phyloP scores from a whole-genome alignment of 2,888 invertebrate species.

The Cyclophora punctaria region DNA sequence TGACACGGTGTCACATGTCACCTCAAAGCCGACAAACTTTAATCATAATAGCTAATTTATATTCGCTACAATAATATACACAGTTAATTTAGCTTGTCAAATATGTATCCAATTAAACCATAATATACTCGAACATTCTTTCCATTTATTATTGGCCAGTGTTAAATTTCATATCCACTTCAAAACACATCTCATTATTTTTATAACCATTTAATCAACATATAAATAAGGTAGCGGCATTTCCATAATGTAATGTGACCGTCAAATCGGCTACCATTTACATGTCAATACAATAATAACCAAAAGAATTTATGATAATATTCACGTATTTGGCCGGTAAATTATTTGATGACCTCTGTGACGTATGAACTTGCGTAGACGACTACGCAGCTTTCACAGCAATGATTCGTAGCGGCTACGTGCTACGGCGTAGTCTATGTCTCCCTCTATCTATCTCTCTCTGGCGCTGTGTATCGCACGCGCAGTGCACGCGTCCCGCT shows the following conservation, averaged over 20 bases:
- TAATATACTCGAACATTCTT: too few species aligned
- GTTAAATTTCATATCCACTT: conserved; percentile 8
- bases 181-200: conserved; percentile 8
- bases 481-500: conserved; percentile 60
- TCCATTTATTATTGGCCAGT: conserved; percentile 1
- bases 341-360: conserved; percentile 5
- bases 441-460: conserved; percentile 39
- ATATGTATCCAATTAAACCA: too few species aligned
- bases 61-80: conserved; percentile 2
- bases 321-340: conserved; percentile 8
- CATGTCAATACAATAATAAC: conserved; percentile 11
- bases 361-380: not conserved
- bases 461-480: conserved; percentile 41
- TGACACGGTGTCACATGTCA: too few species aligned
- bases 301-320: conserved; percentile 10
- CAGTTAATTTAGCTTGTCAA: too few species aligned
- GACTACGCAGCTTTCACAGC: conserved; percentile 20
- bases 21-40: too few species aligned
- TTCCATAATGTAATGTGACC: conserved; percentile 12
- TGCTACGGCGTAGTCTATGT: conserved; percentile 24
- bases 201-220: conserved; percentile 11
- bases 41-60: conserved; percentile 11
- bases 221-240: conserved; percentile 16
- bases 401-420: conserved; percentile 6
- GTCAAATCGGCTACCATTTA: conserved; percentile 10